Percentiles rank a stretch among this genome's conserved stretches.
phyloP scores from a whole-genome alignment of 2,797 vertebrate species.

The Sardinella longiceps region DNA sequence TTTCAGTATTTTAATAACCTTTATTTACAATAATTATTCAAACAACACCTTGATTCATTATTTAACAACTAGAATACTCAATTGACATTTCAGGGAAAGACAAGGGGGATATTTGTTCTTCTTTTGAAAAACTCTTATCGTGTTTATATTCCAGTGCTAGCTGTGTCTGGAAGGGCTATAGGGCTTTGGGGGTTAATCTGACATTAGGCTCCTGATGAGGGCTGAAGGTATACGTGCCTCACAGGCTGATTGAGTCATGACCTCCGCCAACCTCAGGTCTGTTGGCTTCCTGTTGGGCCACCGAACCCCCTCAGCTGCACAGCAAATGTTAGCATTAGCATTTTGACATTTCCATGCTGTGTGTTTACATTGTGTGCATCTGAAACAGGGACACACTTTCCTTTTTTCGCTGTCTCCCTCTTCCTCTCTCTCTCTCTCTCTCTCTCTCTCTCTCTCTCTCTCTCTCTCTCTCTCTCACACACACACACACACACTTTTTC shows the following conservation, averaged over 20 bases:
- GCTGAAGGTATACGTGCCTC: neutral
- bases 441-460: neutral
- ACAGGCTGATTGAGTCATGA: conserved; percentile 65
- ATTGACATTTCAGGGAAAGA: too few relatives aligned
- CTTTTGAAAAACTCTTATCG: neutral
- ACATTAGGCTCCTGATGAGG: neutral
- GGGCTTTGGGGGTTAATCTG: neutral
- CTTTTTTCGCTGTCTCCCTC: too few relatives aligned
- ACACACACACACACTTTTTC: neutral
- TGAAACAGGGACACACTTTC: neutral
- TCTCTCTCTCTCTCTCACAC: neutral
- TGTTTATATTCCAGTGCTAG: neutral
- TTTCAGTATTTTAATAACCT: too few relatives aligned
- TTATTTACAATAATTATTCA: too few relatives aligned
- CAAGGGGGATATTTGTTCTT: too few relatives aligned
- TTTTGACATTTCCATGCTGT: conserved; percentile 79
- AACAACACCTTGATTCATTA: too few relatives aligned
- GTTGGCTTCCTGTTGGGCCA: conserved; percentile 40
- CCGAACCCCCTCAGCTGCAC: conserved; percentile 61
- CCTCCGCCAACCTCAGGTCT: conserved; percentile 68
- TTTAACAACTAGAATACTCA: too few relatives aligned
- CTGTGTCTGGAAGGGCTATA: neutral
- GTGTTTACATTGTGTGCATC: conserved; percentile 51
- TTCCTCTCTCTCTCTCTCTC: neutral
- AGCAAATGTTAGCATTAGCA: conserved; percentile 84